Conservation (phyloP, 2,888 invertebrate genomes). For the Cephus sareptanus region DNA sequence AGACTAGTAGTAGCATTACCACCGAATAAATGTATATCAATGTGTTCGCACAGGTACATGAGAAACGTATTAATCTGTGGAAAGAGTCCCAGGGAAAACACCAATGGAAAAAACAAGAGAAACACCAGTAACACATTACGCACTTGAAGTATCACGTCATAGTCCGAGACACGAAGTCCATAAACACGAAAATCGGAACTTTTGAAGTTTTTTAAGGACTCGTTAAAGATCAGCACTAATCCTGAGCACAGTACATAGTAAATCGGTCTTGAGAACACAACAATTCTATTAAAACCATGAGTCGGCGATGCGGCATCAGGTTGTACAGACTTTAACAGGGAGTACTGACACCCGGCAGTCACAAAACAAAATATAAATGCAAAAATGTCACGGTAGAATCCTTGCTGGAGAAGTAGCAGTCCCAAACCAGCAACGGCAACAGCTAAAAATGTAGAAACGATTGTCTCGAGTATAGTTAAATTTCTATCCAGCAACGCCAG, state of each 20-base stretch:
- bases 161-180: conserved; percentile 69
- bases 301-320: conserved; percentile 99
- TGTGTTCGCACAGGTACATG: conserved; percentile 96
- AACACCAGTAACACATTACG: conserved; percentile 83
- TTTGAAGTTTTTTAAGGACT: conserved; percentile 63
- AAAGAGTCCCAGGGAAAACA: conserved; percentile 95
- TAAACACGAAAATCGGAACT: conserved; percentile 65
- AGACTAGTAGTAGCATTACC: conserved; percentile 90
- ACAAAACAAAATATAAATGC: conserved; percentile 96
- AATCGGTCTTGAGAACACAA: conserved; percentile 89
- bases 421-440: conserved; percentile 88
- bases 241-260: conserved; percentile 86
- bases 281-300: conserved; percentile 96
- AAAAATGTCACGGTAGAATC: conserved; percentile 91
- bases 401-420: conserved; percentile 82
- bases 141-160: conserved; percentile 73
- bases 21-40: conserved; percentile 90
- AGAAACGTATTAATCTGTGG: conserved; percentile 97
- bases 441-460: conserved; percentile 85
- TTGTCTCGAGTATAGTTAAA: conserved; percentile 82
- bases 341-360: conserved; percentile 98
- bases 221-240: conserved; percentile 54
- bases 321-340: conserved; percentile 95
- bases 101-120: conserved; percentile 89
- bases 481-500: conserved; percentile 94